Conservation (phyloP, 2,797 vertebrate species). For the Bovichtus diacanthus region DNA sequence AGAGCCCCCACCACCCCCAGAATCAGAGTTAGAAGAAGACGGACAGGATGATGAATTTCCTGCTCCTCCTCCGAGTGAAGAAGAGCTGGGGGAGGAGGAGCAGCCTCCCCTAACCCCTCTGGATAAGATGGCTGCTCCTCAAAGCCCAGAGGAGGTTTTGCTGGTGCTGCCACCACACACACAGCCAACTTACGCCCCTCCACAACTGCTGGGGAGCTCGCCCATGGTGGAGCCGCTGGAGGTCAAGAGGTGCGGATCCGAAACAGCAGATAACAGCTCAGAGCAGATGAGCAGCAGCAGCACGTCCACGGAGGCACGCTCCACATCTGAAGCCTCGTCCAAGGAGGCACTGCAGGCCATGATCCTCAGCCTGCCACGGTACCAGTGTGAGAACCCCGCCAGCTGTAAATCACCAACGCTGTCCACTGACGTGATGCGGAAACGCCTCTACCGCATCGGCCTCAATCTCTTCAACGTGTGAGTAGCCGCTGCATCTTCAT, state of each 20-base stretch:
- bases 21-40: constrained; percentile 63
- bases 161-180: constrained; percentile 40
- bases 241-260: constrained; percentile 85
- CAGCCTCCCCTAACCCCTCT: constrained; percentile 75
- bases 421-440: constrained; percentile 97
- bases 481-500: constrained; percentile 76
- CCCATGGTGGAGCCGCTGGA: constrained; percentile 75
- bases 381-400: constrained; percentile 97
- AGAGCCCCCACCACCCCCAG: constrained; percentile 77
- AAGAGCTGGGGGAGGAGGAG: constrained; percentile 74
- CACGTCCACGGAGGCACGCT: constrained; percentile 91
- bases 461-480: constrained; percentile 99
- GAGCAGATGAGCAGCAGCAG: constrained; percentile 97
- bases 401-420: constrained; percentile 97
- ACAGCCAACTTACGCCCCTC: constrained; percentile 38
- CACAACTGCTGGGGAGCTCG: constrained; percentile 53
- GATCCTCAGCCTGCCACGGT: constrained; percentile 97
- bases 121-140: constrained; percentile 76
- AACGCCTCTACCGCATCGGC: constrained; percentile 97
- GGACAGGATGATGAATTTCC: constrained; percentile 82
- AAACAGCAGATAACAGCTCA: constrained; percentile 89
- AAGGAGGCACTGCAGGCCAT: constrained; percentile 98
- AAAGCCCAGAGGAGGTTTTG: constrained; percentile 52
- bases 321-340: constrained; percentile 91
- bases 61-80: constrained; percentile 83